Conservation (phyloP, 2,797 vertebrate species). For the Molossus alvarezi region DNA sequence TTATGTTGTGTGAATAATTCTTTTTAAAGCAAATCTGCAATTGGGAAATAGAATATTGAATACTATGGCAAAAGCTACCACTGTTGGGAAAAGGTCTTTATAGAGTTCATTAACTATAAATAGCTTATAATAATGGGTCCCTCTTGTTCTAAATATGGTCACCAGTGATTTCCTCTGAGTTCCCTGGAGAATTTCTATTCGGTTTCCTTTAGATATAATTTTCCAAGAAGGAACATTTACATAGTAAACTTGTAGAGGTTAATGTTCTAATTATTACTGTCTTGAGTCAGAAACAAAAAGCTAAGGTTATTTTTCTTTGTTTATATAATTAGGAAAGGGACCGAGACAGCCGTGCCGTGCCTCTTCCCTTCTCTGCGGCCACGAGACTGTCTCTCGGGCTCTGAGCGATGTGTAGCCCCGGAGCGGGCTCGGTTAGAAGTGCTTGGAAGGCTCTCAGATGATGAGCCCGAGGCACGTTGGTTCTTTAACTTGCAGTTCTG, state of each 20-base stretch:
- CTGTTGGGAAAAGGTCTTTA: conserved; percentile 40
- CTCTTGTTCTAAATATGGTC: conserved; percentile 73
- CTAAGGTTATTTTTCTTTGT: conserved; percentile 1
- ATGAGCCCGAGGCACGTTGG: neutral
- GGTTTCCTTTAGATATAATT: conserved; percentile 73
- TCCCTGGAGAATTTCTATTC: conserved; percentile 38
- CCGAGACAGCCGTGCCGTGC: rapidly evolving
- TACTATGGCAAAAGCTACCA: conserved; percentile 6
- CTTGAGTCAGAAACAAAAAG: conserved; percentile 33
- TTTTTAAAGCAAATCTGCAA: conserved; percentile 52
- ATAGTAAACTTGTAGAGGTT: conserved; percentile 65
- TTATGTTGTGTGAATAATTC: conserved; percentile 60
- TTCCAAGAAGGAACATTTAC: conserved; percentile 65
- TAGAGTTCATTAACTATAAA: conserved; percentile 72
- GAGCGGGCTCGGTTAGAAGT: neutral
- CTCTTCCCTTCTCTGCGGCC: neutral
- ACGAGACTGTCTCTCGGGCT: rapidly evolving
- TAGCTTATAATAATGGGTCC: conserved; percentile 56
- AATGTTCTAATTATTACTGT: conserved; percentile 66
- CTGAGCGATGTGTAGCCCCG: rapidly evolving
- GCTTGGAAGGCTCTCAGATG: neutral
- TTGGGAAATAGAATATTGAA: conserved; percentile 63
- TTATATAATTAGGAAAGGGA: neutral
- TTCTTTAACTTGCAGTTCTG: neutral
- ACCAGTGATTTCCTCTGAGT: conserved; percentile 63